A percentile compares a stretch with the other conserved stretches of the same genome.
Evolutionary conservation across 2,888 invertebrate species (phyloP).

Genomic region (Morpho achilles): DNA sequence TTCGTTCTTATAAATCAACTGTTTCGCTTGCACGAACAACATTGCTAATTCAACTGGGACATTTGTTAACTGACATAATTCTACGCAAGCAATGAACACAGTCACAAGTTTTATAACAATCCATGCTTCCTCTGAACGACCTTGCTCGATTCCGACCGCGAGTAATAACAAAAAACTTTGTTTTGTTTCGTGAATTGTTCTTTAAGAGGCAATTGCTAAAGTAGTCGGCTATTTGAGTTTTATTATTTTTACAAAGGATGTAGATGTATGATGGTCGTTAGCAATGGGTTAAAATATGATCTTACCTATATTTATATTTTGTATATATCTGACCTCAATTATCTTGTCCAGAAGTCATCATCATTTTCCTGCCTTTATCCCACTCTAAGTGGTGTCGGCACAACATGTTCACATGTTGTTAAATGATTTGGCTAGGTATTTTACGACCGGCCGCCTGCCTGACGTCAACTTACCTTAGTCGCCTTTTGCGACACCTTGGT

Average conservation of each 20-base stretch:
- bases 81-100: constrained; percentile 20
- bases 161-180: constrained; percentile 46
- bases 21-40: not conserved
- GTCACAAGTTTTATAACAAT: constrained; percentile 24
- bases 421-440: too few relatives aligned
- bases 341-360: too few relatives aligned
- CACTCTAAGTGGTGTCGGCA: too few relatives aligned
- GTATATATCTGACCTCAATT: too few relatives aligned
- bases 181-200: constrained; percentile 46
- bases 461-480: too few relatives aligned
- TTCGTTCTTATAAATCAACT: constrained; percentile 10
- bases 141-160: constrained; percentile 39
- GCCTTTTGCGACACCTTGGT: too few relatives aligned
- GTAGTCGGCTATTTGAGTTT: constrained; percentile 22
- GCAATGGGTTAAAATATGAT: not conserved
- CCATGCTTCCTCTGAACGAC: constrained; percentile 31
- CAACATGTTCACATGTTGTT: too few relatives aligned
- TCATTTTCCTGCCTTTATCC: too few relatives aligned
- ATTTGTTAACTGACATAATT: not conserved
- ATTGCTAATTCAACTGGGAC: constrained; percentile 5
- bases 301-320: too few relatives aligned
- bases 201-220: constrained; percentile 29
- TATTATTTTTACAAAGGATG: constrained; percentile 24
- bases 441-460: too few relatives aligned
- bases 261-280: constrained; percentile 16